These are phyloP conservation scores for Teleopsis dalmanni DNA, from an alignment of 1,140 invertebrate genomes.

Conservation along the genomic window DNA sequence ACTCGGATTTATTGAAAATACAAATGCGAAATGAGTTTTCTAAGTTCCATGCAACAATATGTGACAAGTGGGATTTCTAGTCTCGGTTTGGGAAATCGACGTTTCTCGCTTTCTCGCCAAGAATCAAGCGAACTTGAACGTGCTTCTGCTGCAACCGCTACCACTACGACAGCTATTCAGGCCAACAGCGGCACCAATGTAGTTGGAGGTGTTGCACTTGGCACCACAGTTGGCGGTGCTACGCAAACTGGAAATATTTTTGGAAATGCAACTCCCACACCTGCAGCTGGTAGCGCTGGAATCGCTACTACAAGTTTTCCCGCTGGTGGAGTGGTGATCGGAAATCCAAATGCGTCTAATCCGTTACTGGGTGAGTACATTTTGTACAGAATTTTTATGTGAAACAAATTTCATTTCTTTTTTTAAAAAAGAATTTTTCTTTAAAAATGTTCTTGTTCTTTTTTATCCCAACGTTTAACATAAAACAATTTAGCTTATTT, in stretches of 20 bases:
- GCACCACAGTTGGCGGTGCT: neutral
- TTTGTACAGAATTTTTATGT: too few relatives aligned
- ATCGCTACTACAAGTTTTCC: conserved; percentile 24
- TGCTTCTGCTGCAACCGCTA: conserved; percentile 24
- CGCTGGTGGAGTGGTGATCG: conserved; percentile 34
- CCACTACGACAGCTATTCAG: conserved; percentile 11
- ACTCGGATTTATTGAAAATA: too few relatives aligned
- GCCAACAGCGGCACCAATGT: neutral
- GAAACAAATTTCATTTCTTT: too few relatives aligned
- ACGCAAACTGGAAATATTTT: neutral
- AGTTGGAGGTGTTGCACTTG: neutral
- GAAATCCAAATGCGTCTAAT: conserved; percentile 40
- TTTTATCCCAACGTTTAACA: too few relatives aligned
- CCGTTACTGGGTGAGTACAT: conserved; percentile 36
- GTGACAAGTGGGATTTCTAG: conserved; percentile 71
- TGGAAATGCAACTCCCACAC: neutral
- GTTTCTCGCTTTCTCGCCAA: conserved; percentile 64
- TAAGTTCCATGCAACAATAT: conserved; percentile 71
- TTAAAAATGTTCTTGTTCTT: too few relatives aligned
- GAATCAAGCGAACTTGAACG: conserved; percentile 44
- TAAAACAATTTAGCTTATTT: too few relatives aligned
- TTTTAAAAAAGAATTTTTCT: too few relatives aligned
- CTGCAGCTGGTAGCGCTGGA: conserved; percentile 5
- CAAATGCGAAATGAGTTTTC: conserved; percentile 65
- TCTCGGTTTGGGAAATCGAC: conserved; percentile 65